Base-by-base conservation (phyloP, 1,140 invertebrate genomes). In the Amphibalanus amphitrite region DNA sequence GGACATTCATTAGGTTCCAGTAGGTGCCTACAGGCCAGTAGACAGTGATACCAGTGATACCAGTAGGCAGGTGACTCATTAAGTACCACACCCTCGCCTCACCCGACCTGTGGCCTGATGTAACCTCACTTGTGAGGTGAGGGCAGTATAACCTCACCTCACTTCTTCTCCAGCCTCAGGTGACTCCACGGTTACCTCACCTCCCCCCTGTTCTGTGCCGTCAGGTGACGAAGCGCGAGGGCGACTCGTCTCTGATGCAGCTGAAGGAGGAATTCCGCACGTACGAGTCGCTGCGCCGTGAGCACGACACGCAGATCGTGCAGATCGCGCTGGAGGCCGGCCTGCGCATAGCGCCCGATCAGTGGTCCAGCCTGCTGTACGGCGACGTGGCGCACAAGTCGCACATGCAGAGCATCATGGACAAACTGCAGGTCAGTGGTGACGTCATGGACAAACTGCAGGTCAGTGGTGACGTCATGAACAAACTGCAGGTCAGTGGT, bases 351-450 rank as follows among this genome's bases (percentile, higher is more conserved):
- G 93, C 95, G 0, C 96, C 97, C 0, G 97, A 99, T 78, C 95
- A 98, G 78, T 99, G 96, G 97, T 96, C 93, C 13, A 92, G 94
- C 15, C 79, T 99, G 40, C 80, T 99, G 0, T 99, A 98, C 79
- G 96, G 96, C 0, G 96, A 99, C 79, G 89, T 89, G 0, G 85
- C 86, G 26, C 95, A 98, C 78, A 98, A 98, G 79, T 95, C 93
- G 28, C 94, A 98, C 78, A 98, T 99, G 95, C 95, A 99, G 81
- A 96, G 93, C 76, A 98, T 98, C 72, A 97, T 98, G 77, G 85
- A 86, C 76, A 83, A 83, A 74, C 81, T 85, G 74, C 75, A 77
- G 67, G 47, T 59, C 69, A 10, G 33, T 29, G 30, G 29, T 29
- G 17, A 17, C 65, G 74, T 13, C 59, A 69, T 25, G 29, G 71